Evolutionary conservation across 2,888 invertebrate species (phyloP), one percentile per base, ranked within the genome.

Genomic region (Patella caerulea): DNA sequence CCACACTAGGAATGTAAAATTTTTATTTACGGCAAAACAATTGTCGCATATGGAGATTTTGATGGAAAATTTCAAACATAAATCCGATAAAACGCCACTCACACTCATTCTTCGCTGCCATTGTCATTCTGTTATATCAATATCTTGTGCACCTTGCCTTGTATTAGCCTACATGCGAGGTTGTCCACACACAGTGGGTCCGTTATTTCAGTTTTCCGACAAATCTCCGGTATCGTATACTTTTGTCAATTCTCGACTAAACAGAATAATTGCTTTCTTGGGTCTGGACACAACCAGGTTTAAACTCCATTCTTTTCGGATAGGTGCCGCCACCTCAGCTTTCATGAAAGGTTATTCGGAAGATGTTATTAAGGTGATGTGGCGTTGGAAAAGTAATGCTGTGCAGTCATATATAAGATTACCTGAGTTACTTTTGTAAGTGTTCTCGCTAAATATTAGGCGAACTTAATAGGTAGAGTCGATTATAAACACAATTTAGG

Each of bases 381-480:
- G 65, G 65, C n/a, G 65, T 19, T 65, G 65, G 65, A 65, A 24
- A 14, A 65, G 65, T 17, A 65, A 65, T 65, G 65, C 65, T 65
- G n/a, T 65, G n/a, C n/a, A 65, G 24, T 65, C 65, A 65, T 65
- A 65, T 24, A 65, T 65, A 19, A n/a, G 65, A 29, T 29, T 2
- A 29, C 29, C 29, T 29, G 3, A 29, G 1, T 29, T 29, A 29
- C 29, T 29, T 29, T 29, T 29, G 29, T 29, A 29, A 29, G 29
- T 29, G 29, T 29, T 29, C 29, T 29, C 29, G 1, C 29, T 29
- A 29, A 29, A 29, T 29, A 3, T 29, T 1, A 29, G 29, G 29
- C 29, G 2, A 3, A 2, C 29, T 29, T 29, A 29, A 29, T 29
- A 3, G 1, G 29, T 29, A 3, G 3, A 29, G 29, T 29, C 29